A percentile compares a stretch with the other conserved stretches of the same genome.
These are phyloP conservation scores for Emydoidea blandingii DNA, from an alignment of 2,797 vertebrate genomes.

Conservation along the genomic window DNA sequence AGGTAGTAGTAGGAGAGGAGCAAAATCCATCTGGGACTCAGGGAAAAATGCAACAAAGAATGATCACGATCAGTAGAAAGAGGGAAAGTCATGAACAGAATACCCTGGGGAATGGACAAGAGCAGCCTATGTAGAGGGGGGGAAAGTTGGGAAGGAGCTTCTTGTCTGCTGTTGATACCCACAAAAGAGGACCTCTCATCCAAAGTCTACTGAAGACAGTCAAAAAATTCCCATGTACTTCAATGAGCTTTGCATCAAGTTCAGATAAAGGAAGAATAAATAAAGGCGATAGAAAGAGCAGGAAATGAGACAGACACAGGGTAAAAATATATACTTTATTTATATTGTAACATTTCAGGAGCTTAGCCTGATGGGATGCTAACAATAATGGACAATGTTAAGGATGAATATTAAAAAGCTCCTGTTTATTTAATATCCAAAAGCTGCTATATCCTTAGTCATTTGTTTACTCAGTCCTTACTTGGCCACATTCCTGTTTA, in stretches of 20 bases:
- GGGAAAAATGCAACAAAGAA: not conserved
- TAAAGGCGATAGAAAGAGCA: not conserved
- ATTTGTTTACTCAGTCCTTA: not conserved
- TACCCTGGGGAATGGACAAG: not conserved
- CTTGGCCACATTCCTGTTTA: not conserved
- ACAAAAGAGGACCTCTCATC: conserved; percentile 8
- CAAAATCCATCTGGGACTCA: not conserved
- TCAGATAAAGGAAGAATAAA: not conserved
- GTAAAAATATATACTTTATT: not conserved
- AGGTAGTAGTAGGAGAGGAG: not conserved
- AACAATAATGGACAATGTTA: not conserved
- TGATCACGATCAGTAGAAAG: not conserved
- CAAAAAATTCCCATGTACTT: not conserved
- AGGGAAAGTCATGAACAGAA: not conserved
- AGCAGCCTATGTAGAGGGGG: not conserved
- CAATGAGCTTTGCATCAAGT: accelerated
- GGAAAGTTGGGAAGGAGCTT: accelerated
- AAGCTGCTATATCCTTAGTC: not conserved
- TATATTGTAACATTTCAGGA: not conserved
- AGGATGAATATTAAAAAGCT: not conserved
- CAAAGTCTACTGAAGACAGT: not conserved
- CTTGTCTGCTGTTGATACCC: not conserved
- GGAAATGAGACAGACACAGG: not conserved
- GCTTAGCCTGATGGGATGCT: not conserved
- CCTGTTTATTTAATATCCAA: not conserved